phyloP scores from a whole-genome alignment of 1,140 invertebrate species.

The Drosophila mojavensis region DNA sequence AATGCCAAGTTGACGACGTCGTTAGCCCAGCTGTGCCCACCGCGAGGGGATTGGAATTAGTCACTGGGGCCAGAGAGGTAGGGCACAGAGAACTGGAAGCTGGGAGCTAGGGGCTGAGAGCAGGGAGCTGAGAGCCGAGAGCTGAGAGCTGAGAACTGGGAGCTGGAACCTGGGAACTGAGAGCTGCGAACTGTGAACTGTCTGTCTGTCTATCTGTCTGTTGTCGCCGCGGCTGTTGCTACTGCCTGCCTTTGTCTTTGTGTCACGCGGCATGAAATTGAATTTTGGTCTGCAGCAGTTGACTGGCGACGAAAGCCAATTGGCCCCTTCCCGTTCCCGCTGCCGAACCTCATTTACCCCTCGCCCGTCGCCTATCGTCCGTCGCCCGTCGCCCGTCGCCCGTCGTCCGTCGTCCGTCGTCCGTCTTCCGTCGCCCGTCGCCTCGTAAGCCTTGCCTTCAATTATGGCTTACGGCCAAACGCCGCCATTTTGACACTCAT shows the following conservation, averaged over 20 bases:
- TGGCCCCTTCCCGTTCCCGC: constrained; percentile 35
- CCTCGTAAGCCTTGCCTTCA: constrained; percentile 54
- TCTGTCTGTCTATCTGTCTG: constrained; percentile 3
- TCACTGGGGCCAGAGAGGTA: constrained; percentile 11
- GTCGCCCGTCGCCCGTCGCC: background rate
- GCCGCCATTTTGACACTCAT: constrained; percentile 78
- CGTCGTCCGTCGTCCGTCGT: background rate
- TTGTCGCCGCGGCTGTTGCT: constrained; percentile 35
- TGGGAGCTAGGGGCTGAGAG: constrained; percentile 8
- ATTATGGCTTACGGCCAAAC: constrained; percentile 54
- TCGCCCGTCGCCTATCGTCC: background rate
- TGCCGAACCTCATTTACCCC: constrained; percentile 5
- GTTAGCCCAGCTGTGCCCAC: constrained; percentile 30
- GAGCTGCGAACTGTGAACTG: constrained; percentile 22
- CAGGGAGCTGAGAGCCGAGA: constrained; percentile 10
- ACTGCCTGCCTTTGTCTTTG: constrained; percentile 72
- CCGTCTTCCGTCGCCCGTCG: background rate
- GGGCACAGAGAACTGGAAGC: background rate
- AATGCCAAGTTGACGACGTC: constrained; percentile 70
- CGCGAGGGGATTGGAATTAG: constrained; percentile 26
- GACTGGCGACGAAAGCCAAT: constrained; percentile 67
- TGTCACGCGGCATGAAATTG: constrained; percentile 81
- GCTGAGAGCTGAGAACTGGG: background rate
- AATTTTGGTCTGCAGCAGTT: constrained; percentile 69
- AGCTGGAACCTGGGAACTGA: constrained; percentile 1